Evolutionary conservation across 2,113 vertebrate species (phyloP).

Genomic region (Semnornis frantzii): DNA sequence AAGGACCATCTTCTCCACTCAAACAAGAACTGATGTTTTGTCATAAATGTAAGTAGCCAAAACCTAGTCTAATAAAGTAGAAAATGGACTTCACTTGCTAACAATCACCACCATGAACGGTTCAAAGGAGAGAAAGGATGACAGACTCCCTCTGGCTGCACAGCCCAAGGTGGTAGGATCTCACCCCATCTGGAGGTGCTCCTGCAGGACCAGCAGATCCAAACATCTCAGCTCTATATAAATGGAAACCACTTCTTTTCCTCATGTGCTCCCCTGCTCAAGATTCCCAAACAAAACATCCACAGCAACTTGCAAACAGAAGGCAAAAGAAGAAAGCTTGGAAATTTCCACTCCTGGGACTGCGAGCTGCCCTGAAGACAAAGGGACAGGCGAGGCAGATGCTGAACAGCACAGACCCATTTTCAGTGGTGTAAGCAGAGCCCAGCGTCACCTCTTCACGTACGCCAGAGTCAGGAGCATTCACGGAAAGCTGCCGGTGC

Average conservation of each 20-base stretch:
- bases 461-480: background rate
- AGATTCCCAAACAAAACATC: background rate
- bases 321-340: background rate
- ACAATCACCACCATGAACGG: background rate
- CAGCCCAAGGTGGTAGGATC: background rate
- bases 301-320: background rate
- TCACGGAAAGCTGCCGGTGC: accelerated
- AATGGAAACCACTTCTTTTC: background rate
- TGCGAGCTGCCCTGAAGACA: background rate
- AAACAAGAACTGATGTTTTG: background rate
- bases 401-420: background rate
- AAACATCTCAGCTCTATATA: background rate
- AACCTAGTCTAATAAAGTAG: background rate
- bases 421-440: background rate
- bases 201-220: background rate
- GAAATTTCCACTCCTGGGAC: background rate
- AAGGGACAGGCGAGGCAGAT: background rate
- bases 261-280: background rate
- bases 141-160: background rate
- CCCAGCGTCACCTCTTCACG: background rate
- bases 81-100: background rate
- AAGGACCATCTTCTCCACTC: background rate
- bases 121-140: background rate
- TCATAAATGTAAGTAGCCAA: background rate
- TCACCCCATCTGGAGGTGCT: too few species aligned